Percentiles rank a stretch among this genome's conserved stretches.
Evolutionary conservation across 2,888 invertebrate genomes (phyloP).

Genomic region (Crossocerus cetratus): DNA sequence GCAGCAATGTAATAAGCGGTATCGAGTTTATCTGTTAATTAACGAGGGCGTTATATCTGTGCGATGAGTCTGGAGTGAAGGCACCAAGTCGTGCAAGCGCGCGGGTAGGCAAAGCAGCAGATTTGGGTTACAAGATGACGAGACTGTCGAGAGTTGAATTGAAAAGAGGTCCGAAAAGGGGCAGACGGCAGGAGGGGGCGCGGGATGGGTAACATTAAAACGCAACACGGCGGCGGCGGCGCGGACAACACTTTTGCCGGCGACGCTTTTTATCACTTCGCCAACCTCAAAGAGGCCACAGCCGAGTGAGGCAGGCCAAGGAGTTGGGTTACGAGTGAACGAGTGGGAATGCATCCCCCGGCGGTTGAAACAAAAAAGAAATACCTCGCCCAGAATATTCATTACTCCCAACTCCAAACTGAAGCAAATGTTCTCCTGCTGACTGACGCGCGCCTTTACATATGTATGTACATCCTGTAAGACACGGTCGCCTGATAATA

Average conservation of each 20-base stretch:
- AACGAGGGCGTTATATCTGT: no score
- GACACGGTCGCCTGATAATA: no score
- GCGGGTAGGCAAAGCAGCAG: not conserved
- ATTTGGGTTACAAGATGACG: conserved; percentile 2
- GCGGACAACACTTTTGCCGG: conserved; percentile 47
- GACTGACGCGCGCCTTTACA: no score
- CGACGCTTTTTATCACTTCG: conserved; percentile 48
- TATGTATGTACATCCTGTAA: no score
- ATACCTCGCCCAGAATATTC: not conserved
- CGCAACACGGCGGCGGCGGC: conserved; percentile 31
- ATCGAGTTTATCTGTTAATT: no score
- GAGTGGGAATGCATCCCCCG: conserved; percentile 10
- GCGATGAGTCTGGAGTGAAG: no score
- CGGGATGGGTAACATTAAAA: conserved; percentile 39
- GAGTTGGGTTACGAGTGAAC: not conserved
- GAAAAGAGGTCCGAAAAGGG: conserved; percentile 3
- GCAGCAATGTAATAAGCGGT: no score
- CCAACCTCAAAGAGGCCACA: conserved; percentile 34
- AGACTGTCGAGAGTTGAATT: not conserved
- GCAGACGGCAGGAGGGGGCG: conserved; percentile 12
- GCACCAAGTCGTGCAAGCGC: not conserved
- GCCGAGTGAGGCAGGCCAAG: not conserved
- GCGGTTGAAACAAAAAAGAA: not conserved
- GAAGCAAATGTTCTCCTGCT: no score
- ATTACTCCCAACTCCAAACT: not conserved